A percentile compares a stretch with the other conserved stretches of the same genome.
Conservation (phyloP, 1,140 invertebrate species). For the Hycleus cichorii region DNA sequence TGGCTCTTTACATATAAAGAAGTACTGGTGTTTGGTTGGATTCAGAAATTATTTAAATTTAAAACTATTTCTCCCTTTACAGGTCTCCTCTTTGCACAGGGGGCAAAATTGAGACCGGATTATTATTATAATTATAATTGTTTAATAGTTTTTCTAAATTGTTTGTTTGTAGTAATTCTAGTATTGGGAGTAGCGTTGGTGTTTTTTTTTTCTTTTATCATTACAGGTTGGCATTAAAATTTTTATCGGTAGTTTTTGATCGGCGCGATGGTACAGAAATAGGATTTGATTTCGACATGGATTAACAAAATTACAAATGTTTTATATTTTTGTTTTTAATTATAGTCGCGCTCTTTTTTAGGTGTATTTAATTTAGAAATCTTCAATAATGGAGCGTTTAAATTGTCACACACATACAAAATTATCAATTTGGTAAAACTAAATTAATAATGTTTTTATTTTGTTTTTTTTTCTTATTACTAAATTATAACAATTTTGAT, state of each 20-base stretch:
- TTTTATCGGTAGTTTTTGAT: too few species aligned
- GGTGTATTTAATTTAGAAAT: too few species aligned
- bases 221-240: too few species aligned
- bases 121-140: too few species aligned
- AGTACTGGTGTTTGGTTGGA: conserved; percentile 33
- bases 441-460: conserved; percentile 19
- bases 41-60: conserved; percentile 2
- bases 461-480: background rate
- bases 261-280: too few species aligned
- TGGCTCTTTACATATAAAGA: conserved; percentile 21
- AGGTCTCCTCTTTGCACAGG: conserved; percentile 81
- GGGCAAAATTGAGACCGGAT: conserved; percentile 54
- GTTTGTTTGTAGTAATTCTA: too few species aligned
- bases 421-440: conserved; percentile 32
- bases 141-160: too few species aligned
- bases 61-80: conserved; percentile 52
- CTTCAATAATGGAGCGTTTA: too few species aligned
- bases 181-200: conserved; percentile 17
- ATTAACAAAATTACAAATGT: too few species aligned
- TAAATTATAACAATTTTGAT: background rate
- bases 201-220: background rate
- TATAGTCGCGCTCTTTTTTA: too few species aligned
- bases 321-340: too few species aligned
- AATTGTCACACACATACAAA: conserved; percentile 19
- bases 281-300: too few species aligned